Base-by-base conservation (phyloP, 2,113 vertebrate species). In the Setophaga kirtlandii region DNA sequence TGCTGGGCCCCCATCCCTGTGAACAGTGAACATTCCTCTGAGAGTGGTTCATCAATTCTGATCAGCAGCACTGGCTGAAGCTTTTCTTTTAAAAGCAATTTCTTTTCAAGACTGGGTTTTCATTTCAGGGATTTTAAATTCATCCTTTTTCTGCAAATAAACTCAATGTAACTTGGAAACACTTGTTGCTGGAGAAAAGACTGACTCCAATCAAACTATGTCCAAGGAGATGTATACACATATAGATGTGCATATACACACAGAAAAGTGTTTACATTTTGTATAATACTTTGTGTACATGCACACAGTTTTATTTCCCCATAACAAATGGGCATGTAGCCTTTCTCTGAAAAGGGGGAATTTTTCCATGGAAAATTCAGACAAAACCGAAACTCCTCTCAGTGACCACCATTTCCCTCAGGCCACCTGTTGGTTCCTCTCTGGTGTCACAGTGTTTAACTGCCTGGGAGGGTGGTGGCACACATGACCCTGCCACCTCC, bases 331-430 rank as follows among this genome's bases (percentile, higher is more conserved):
- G 60, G 19, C 47, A 77, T 5, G 5, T 5, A 69, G 31, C 63
- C 67, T 89, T 77, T 59, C 90, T 87, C 64, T 31, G 76, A 90
- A 94, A 92, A 68, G n/a, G 62, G 87, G 91, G 87, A 76, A 39
- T 92, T 96, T 85, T 94, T 92, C 76, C 56, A 84, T 0, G 1
- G 76, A 92, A 86, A 78, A 64, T 83, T 78, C 10, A 60, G 30
- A 78, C 63, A 53, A 94, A 93, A 88, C n/a, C 0, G 8, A 96
- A 96, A 95, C 69, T 52, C 30, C 65, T 73, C 75, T 89, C 12
- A 0, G 42, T 42, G 58, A 68, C 83, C 81, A 82, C 60, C 13
- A 65, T 91, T 96, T 96, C 93, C 80, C 44, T 28, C 60, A 69
- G 49, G 56, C 56, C 3, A 5, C 24, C 41, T 9, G 1, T 28